Conservation (phyloP, 2,113 vertebrate species). For the Dendropsophus ebraccatus region DNA sequence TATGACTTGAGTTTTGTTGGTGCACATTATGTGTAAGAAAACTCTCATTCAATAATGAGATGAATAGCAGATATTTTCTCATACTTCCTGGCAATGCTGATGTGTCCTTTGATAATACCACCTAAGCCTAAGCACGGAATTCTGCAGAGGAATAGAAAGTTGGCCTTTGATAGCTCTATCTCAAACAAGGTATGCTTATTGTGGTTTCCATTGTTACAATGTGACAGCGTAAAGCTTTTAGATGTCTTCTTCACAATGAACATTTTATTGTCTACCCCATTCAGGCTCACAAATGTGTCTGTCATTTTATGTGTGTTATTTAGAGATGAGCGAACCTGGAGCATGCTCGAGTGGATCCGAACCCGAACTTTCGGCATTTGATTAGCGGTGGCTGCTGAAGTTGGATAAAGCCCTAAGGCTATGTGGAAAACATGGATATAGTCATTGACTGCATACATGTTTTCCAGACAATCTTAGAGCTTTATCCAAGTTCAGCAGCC, state of each 20-base stretch:
- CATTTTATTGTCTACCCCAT: background rate
- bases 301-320: constrained; percentile 5
- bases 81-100: background rate
- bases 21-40: background rate
- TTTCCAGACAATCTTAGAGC: no score
- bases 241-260: background rate
- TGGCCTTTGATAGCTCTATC: constrained; percentile 11
- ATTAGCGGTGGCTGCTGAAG: no score
- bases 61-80: background rate
- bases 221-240: constrained; percentile 3
- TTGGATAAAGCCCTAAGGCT: no score
- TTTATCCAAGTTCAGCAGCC: no score
- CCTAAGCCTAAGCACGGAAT: background rate
- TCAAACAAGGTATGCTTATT: background rate
- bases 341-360: no score
- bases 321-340: no score
- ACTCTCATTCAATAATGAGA: background rate
- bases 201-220: background rate
- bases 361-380: no score
- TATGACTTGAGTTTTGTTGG: background rate
- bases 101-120: constrained; percentile 17
- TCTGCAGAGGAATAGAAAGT: background rate
- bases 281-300: background rate
- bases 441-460: no score
- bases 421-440: no score